A percentile compares a stretch with the other conserved stretches of the same genome.
Conservation (phyloP, 2,797 vertebrate genomes). For the Ctenochaetus hawaiiensis region DNA sequence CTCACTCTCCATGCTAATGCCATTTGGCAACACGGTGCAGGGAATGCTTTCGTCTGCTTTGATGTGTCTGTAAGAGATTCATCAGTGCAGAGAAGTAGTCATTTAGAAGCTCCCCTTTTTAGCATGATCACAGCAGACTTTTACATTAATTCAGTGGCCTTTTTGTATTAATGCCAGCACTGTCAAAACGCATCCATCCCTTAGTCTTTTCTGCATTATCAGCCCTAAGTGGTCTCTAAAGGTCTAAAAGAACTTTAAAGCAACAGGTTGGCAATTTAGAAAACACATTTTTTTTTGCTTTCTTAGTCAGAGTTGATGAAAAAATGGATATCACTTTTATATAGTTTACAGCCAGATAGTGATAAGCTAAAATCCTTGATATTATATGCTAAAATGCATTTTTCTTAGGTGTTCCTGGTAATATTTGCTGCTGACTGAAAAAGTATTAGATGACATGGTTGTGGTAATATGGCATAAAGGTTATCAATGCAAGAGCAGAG, state of each 20-base stretch:
- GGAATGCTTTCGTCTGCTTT: conserved; percentile 73
- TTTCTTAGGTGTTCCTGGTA: too few relatives aligned
- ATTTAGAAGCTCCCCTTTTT: conserved; percentile 70
- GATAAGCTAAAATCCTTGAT: conserved; percentile 2
- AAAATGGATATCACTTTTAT: neutral
- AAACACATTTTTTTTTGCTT: conserved; percentile 15
- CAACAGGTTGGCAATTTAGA: conserved; percentile 25
- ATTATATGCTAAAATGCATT: too few relatives aligned
- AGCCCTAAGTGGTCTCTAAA: conserved; percentile 21
- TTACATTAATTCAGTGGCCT: conserved; percentile 56
- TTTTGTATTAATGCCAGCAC: conserved; percentile 52
- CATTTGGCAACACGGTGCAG: conserved; percentile 70
- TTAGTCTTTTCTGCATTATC: conserved; percentile 38
- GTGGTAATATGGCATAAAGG: too few relatives aligned
- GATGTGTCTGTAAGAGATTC: conserved; percentile 79
- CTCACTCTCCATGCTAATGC: conserved; percentile 69
- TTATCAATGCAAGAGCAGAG: too few relatives aligned
- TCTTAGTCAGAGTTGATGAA: conserved; percentile 13
- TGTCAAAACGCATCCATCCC: conserved; percentile 61
- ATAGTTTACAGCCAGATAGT: neutral
- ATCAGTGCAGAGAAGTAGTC: conserved; percentile 63
- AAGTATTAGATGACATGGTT: too few relatives aligned
- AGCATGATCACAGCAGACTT: conserved; percentile 71
- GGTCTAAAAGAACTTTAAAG: conserved; percentile 26
- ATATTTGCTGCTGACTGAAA: too few relatives aligned